A percentile compares a stretch with the other conserved stretches of the same genome.
phyloP scores from a whole-genome alignment of 2,797 vertebrate genomes.

The Argyrosomus regius region DNA sequence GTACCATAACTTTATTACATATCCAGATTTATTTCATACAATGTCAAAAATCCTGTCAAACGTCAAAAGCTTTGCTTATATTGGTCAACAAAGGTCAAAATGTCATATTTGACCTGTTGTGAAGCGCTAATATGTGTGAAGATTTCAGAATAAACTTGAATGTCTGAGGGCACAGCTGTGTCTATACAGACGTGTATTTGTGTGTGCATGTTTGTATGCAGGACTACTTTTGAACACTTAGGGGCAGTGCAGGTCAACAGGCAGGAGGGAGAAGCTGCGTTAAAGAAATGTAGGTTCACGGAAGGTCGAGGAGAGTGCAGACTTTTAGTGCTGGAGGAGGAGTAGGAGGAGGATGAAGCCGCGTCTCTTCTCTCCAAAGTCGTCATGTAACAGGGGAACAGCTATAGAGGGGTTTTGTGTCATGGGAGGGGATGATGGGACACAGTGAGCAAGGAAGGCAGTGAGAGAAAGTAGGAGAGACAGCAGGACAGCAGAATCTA shows the following conservation, averaged over 20 bases:
- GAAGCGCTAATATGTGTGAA: not conserved
- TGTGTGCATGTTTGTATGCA: constrained; percentile 31
- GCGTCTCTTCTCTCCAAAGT: constrained; percentile 20
- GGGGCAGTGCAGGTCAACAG: constrained; percentile 65
- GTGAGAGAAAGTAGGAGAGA: constrained; percentile 30
- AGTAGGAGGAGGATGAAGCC: constrained; percentile 19
- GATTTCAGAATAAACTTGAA: not conserved
- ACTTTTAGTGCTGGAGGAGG: constrained; percentile 17
- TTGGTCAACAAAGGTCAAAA: not conserved
- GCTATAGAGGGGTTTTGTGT: constrained; percentile 33
- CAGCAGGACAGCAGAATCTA: constrained; percentile 19
- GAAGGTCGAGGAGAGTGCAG: constrained; percentile 12
- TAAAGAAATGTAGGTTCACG: constrained; percentile 30
- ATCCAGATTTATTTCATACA: constrained; percentile 7
- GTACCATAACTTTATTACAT: not conserved
- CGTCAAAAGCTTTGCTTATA: not conserved
- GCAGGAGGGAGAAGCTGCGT: constrained; percentile 17
- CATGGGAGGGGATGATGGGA: constrained; percentile 20
- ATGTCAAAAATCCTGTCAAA: not conserved
- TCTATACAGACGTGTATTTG: not conserved
- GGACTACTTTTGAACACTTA: constrained; percentile 62
- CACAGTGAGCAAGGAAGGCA: constrained; percentile 24
- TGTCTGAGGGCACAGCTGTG: not conserved
- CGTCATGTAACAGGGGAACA: constrained; percentile 12
- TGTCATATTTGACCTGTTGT: not conserved